Percentiles rank a stretch among this genome's conserved stretches.
phyloP scores from a whole-genome alignment of 2,113 vertebrate genomes.

The Condylura cristata region DNA sequence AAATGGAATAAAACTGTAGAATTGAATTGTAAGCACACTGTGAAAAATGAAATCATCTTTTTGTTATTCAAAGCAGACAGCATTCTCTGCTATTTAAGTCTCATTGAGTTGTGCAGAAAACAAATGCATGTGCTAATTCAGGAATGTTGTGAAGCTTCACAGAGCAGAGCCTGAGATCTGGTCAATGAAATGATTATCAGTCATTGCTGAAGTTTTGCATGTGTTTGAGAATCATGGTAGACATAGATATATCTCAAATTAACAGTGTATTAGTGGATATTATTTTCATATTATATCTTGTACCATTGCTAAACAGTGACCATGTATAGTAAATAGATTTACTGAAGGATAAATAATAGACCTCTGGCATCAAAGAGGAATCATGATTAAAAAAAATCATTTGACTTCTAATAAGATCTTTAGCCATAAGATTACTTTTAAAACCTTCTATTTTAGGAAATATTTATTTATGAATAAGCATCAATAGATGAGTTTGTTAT shows the following conservation, averaged over 20 bases:
- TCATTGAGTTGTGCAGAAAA: slow-evolving; percentile 64
- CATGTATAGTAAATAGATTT: background rate
- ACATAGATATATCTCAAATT: background rate
- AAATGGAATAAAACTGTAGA: slow-evolving; percentile 55
- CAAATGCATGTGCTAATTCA: slow-evolving; percentile 72
- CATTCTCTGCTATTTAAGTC: slow-evolving; percentile 69
- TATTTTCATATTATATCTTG: background rate
- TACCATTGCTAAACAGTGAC: background rate
- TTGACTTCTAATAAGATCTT: background rate
- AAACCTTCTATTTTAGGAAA: background rate
- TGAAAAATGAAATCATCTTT: slow-evolving; percentile 49
- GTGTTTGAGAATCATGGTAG: background rate
- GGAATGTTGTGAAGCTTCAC: slow-evolving; percentile 57
- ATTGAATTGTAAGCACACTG: slow-evolving; percentile 56
- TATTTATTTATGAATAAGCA: background rate
- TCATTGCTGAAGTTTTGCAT: slow-evolving; percentile 28
- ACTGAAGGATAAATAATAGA: background rate
- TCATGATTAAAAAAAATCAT: background rate
- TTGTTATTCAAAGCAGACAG: slow-evolving; percentile 75
- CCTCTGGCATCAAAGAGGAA: background rate
- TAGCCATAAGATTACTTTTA: background rate
- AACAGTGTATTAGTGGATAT: background rate
- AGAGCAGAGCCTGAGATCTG: background rate
- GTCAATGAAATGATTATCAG: slow-evolving; percentile 56
- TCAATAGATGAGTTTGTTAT: background rate